Conservation (phyloP, 2,113 vertebrate species). For the Cyphomyrus plagiostoma region DNA sequence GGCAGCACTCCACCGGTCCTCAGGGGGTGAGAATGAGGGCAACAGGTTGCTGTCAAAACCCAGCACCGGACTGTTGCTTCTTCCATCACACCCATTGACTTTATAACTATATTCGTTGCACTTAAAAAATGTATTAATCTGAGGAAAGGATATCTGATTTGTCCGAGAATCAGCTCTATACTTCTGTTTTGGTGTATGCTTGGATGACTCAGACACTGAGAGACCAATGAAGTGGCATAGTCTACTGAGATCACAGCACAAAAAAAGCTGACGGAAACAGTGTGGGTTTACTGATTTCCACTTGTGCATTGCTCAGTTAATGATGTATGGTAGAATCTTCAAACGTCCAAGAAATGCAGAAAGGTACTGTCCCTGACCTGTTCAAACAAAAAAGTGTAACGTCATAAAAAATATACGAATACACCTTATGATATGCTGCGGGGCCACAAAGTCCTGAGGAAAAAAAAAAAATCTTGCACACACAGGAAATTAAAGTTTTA, state of each 20-base stretch:
- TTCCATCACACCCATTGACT: conserved; percentile 29
- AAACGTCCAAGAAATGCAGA: neutral
- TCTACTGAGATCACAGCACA: neutral
- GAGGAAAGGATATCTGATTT: conserved; percentile 29
- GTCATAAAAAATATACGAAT: neutral
- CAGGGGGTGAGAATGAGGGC: conserved; percentile 46
- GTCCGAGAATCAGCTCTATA: conserved; percentile 23
- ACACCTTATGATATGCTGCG: neutral
- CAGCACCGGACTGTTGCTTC: conserved; percentile 34
- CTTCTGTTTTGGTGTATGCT: conserved; percentile 30
- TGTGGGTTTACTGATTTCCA: conserved; percentile 1
- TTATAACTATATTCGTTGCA: conserved; percentile 49
- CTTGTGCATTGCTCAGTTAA: neutral
- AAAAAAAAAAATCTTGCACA: neutral
- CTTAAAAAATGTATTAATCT: conserved; percentile 46
- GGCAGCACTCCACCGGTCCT: conserved; percentile 52
- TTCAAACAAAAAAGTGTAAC: neutral
- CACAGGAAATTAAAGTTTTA: neutral
- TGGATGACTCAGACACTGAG: conserved; percentile 27
- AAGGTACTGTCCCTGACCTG: neutral
- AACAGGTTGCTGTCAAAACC: conserved; percentile 57
- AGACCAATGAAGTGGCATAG: conserved; percentile 15
- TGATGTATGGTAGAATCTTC: neutral
- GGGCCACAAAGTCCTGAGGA: neutral
- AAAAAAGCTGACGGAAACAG: neutral